Conservation (phyloP, 2,113 vertebrate species). For the Mesoclemmys tuberculata region DNA sequence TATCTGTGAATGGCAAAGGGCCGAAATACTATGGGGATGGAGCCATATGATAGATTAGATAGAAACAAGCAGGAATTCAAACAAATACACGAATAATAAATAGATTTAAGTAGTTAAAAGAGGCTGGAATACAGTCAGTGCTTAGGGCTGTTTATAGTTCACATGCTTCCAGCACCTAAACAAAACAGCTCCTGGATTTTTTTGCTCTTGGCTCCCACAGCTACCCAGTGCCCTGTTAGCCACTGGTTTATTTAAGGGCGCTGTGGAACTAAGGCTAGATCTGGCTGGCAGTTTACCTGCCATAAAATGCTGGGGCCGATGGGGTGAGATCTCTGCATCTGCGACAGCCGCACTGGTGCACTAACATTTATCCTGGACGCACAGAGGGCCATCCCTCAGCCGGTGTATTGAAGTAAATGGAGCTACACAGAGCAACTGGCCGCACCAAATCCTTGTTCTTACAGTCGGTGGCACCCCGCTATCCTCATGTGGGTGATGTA, state of each 20-base stretch:
- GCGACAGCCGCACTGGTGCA: rapidly evolving
- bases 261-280: not conserved
- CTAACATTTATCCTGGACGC: not conserved
- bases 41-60: not conserved
- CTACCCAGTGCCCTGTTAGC: not conserved
- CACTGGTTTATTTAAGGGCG: not conserved
- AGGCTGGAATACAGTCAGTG: not conserved
- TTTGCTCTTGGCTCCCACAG: not conserved
- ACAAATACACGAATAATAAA: not conserved
- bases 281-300: rapidly evolving
- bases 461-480: not conserved
- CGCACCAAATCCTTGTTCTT: not conserved
- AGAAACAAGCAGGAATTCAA: not conserved
- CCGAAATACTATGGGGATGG: not conserved
- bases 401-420: not conserved
- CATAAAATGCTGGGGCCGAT: not conserved
- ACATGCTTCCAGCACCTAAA: not conserved
- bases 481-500: not conserved
- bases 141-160: not conserved
- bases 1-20: rapidly evolving
- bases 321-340: rapidly evolving
- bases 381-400: not conserved
- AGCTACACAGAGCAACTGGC: not conserved
- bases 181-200: not conserved
- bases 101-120: not conserved